These are phyloP conservation scores for Cephalotes varians DNA, from an alignment of 2,888 invertebrate genomes.

Conservation along the genomic window DNA sequence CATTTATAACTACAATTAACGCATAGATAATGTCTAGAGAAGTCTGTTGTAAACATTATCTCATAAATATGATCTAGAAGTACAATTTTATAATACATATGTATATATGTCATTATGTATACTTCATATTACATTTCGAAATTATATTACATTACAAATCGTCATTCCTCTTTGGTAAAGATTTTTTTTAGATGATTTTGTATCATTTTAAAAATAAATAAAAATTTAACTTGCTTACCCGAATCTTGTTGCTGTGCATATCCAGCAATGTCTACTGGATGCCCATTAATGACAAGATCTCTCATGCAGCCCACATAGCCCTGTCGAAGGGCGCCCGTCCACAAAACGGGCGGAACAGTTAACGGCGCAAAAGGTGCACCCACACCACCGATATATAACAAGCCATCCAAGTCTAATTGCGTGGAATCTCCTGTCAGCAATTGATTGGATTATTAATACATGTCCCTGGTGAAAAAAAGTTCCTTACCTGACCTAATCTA, in stretches of 20 bases:
- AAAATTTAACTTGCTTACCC: slow-evolving; percentile 86
- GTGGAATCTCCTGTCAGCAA: slow-evolving; percentile 91
- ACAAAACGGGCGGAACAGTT: slow-evolving; percentile 93
- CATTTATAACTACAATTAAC: neutral
- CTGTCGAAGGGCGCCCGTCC: slow-evolving; percentile 95
- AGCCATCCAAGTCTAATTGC: slow-evolving; percentile 95
- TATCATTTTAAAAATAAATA: neutral
- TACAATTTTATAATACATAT: neutral
- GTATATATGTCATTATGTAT: no score
- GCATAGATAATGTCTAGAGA: no score
- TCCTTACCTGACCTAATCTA: no score
- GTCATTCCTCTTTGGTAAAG: neutral
- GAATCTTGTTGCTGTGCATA: slow-evolving; percentile 96
- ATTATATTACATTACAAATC: neutral
- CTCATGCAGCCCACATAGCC: slow-evolving; percentile 98
- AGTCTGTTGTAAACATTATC: no score
- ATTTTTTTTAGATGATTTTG: slow-evolving; percentile 1
- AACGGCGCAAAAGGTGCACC: slow-evolving; percentile 93
- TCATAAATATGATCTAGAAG: neutral
- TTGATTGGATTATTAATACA: slow-evolving; percentile 4
- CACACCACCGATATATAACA: slow-evolving; percentile 95
- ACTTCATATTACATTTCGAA: neutral
- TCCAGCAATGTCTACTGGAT: slow-evolving; percentile 95
- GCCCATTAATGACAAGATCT: slow-evolving; percentile 95
- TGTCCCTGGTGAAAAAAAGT: no score